phyloP scores from a whole-genome alignment of 2,888 invertebrate genomes.

The Drosophila crucigera region DNA sequence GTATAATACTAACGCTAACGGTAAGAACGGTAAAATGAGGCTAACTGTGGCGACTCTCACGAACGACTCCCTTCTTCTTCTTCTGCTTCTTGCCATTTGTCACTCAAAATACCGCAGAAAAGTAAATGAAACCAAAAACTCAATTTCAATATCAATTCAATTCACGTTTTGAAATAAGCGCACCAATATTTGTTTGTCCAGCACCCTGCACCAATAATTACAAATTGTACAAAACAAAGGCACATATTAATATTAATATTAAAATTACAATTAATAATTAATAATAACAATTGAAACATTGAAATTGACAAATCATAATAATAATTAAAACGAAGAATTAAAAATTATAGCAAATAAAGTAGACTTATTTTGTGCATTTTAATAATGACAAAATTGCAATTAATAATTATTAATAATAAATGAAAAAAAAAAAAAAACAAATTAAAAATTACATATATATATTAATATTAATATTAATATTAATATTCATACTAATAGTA shows the following conservation, averaged over 20 bases:
- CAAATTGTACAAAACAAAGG: background rate
- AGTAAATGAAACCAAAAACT: slow-evolving; percentile 1
- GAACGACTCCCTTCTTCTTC: background rate
- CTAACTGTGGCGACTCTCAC: background rate
- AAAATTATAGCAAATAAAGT: background rate
- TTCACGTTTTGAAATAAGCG: background rate
- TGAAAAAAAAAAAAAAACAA: background rate
- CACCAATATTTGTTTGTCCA: background rate
- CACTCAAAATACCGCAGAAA: background rate
- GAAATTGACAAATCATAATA: no score
- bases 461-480: no score
- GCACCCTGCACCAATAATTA: background rate
- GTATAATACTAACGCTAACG: background rate
- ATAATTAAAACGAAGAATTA: background rate
- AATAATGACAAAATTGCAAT: background rate
- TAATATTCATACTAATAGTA: background rate
- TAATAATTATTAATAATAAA: background rate
- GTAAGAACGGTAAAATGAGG: background rate
- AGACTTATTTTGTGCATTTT: background rate
- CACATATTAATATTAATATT: background rate
- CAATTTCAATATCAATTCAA: background rate
- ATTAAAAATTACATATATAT: background rate
- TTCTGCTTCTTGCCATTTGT: background rate
- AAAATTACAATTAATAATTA: background rate
- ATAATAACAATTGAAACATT: background rate